Conservation (phyloP, 2,113 vertebrate genomes). For the Scophthalmus maximus region DNA sequence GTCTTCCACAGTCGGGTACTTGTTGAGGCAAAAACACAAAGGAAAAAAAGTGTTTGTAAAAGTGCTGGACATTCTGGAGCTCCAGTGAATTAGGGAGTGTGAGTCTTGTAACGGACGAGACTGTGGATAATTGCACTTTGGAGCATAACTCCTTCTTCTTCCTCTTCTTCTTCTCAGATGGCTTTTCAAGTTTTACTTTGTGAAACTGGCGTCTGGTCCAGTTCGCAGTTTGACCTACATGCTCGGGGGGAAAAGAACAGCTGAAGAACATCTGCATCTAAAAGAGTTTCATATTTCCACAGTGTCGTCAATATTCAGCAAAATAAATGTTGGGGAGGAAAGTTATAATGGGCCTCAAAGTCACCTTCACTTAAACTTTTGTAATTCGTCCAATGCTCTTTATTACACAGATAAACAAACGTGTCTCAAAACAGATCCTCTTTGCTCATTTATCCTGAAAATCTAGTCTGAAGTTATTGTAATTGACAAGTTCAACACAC, state of each 20-base stretch:
- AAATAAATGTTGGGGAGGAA: constrained; percentile 15
- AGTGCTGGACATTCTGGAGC: not conserved
- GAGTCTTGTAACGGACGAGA: not conserved
- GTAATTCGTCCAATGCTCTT: not conserved
- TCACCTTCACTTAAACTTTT: constrained; percentile 19
- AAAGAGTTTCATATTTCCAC: constrained; percentile 36
- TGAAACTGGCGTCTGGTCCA: not conserved
- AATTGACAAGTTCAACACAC: constrained; percentile 1
- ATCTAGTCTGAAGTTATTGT: constrained; percentile 4
- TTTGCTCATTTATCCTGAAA: not conserved
- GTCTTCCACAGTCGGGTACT: not conserved
- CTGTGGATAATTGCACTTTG: constrained; percentile 3
- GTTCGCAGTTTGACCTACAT: constrained; percentile 14
- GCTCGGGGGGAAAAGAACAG: constrained; percentile 35
- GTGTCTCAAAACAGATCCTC: not conserved
- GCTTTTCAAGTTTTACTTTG: not conserved
- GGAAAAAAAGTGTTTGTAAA: constrained; percentile 3
- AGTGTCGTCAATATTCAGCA: constrained; percentile 25
- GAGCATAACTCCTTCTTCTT: not conserved
- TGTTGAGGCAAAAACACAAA: constrained; percentile 1
- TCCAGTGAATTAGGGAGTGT: not conserved
- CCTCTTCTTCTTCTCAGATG: not conserved
- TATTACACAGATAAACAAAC: not conserved
- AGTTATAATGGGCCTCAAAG: constrained; percentile 9
- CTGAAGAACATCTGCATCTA: constrained; percentile 31